Base-by-base conservation (phyloP, 2,888 invertebrate genomes). In the Pantelozetes paolii region DNA sequence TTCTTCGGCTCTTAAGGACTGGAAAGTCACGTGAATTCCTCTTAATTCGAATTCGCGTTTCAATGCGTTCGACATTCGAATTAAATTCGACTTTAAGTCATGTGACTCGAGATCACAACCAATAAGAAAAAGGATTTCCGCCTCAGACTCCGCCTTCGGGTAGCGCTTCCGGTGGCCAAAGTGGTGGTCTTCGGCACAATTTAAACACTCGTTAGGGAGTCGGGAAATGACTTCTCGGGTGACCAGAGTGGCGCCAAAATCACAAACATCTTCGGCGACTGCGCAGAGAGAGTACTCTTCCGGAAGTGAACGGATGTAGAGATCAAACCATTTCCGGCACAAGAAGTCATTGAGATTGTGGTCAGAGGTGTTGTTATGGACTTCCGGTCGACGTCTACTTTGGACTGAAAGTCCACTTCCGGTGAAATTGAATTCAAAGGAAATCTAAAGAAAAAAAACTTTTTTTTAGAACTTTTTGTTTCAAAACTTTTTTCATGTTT, bases 171-270 rank as follows among this genome's bases (percentile, higher is more conserved):
- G 13, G 1, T 32, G 30, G 3, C 59, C 59, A 30, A 59, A 59
- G 5, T 3, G 23, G 54, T 54, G 54, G 23, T 54, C 54, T 26
- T 15, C 3, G 18, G 30, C 15, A 54, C 73, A 73, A 15, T 42
- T 13, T n/a, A 73, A 36, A 73, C 73, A 73, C 30, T 42, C 67
- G 20, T 70, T 45, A 1, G 73, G 73, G 0, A 67, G 30, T 32
- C 73, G 15, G 18, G 40, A 13, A 20, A 73, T 13, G 15, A 30
- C 40, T 48, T 67, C 32, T n/a, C 67, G 64, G 8, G 30, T 18
- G 13, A 73, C 73, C 50, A 73, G 54, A 57, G 64, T 42, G 9
- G 67, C 69, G 23, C 42, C 67, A 11, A 73, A 50, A 69, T 73
- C 45, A 28, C 73, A 73, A 13, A 54, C 67, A 36, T 69, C 45